Base-by-base conservation (phyloP, 1,140 invertebrate genomes). In the Rhagoletis pomonella region DNA sequence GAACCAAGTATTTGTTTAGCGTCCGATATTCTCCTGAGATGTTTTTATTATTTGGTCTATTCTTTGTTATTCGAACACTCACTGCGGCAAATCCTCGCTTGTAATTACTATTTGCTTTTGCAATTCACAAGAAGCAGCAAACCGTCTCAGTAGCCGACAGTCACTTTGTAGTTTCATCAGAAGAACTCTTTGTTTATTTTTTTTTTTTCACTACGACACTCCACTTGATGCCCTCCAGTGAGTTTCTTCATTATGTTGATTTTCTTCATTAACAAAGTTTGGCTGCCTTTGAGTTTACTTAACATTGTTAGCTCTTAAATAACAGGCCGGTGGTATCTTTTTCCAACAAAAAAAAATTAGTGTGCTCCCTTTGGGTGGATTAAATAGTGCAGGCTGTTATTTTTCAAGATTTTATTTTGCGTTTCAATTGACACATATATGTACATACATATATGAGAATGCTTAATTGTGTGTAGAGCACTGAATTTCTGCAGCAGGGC, bases 41-140 rank as follows among this genome's bases (percentile, higher is more conserved):
- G 3, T 29, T 42, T 29, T 29, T 39, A 29, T 67, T 39, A 29
- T 67, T 29, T 67, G 29, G 19, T 67, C 7, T 14, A 14, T 55
- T 55, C 10, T 55, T 55, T 55, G 50, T 55, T 55, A 7, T 55
- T 55, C 50, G 50, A 55, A 55, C 64, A 42, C 29, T 39, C 2
- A 42, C 67, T 73, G 67, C 42, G 67, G 12, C 67, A n/a, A 73
- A 5, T 73, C 0, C 0, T 47, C 7, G 42, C 0, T 6, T 73
- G 39, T 10, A 7, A 1, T 4, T 47, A 47, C 17, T 47, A 14
- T 17, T 73, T 73, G 42, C 39, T 6, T 47, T 73, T 73, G 42
- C 39, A 73, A 73, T 73, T 73, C 44, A 47, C 4, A 73, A 73
- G 67, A 73, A 73, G 17, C 67, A 73, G 14, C 67, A 42, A 73